Percentiles rank a stretch among this genome's conserved stretches.
Evolutionary conservation across 1,140 invertebrate genomes (phyloP).

Genomic region (Tenebrio molitor): DNA sequence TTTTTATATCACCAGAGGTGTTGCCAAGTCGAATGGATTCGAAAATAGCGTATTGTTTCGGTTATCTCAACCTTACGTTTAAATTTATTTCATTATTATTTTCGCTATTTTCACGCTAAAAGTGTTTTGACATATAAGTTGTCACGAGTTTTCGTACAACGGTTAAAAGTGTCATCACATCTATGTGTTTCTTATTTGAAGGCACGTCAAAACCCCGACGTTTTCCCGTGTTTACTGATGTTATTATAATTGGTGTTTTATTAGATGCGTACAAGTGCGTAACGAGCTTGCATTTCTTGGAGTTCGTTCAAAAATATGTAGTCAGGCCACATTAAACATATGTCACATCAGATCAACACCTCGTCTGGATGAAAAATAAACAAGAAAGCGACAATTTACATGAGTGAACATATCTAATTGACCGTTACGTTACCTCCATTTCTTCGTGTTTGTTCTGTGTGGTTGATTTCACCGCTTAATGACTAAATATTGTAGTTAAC

Average conservation of each 20-base stretch:
- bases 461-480: constrained; percentile 34
- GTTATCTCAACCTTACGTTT: no score
- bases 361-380: constrained; percentile 7
- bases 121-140: no score
- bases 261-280: constrained; percentile 5
- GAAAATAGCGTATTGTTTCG: not conserved
- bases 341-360: constrained; percentile 29
- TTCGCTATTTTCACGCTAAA: no score
- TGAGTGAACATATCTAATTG: constrained; percentile 23
- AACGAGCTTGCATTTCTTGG: constrained; percentile 20
- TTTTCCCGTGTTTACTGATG: not conserved
- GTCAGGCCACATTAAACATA: not conserved
- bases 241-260: not conserved
- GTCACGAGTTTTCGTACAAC: no score
- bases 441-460: constrained; percentile 9
- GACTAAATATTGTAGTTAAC: constrained; percentile 22
- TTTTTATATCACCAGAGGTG: not conserved
- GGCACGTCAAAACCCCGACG: not conserved
- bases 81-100: no score
- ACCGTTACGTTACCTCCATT: constrained; percentile 7
- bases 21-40: not conserved
- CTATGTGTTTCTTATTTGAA: not conserved
- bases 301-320: constrained; percentile 19
- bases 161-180: not conserved
- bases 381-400: constrained; percentile 25